These are phyloP conservation scores for Lampris megalopsis DNA, from an alignment of 2,113 vertebrate species.

Conservation along the genomic window DNA sequence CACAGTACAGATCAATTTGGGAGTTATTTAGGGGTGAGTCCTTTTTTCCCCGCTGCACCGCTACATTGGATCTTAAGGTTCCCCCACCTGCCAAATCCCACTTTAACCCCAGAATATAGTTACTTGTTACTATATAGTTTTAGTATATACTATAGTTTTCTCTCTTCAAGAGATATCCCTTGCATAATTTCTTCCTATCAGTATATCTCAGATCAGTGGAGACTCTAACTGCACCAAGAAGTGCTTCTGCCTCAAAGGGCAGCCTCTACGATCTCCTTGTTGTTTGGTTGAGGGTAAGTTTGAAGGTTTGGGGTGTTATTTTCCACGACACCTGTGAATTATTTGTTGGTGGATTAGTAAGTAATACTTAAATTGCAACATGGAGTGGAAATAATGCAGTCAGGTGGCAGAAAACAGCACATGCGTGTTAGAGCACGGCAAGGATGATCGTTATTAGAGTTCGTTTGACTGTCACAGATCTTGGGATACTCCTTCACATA, in stretches of 20 bases:
- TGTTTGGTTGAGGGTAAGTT: neutral
- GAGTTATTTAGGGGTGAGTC: too few species aligned
- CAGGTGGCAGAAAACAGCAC: neutral
- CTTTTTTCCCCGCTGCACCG: too few species aligned
- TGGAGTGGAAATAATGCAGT: neutral
- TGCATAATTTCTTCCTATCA: too few species aligned
- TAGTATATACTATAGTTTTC: too few species aligned
- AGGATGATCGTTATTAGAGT: too few species aligned
- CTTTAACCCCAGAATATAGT: too few species aligned
- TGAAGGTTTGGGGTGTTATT: slow-evolving; percentile 10
- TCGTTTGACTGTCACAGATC: too few species aligned
- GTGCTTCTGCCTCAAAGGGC: neutral
- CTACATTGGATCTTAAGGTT: neutral
- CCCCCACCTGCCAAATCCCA: slow-evolving; percentile 1
- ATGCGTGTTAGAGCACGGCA: neutral
- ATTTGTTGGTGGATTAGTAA: neutral
- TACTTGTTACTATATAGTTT: too few species aligned
- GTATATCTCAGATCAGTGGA: too few species aligned
- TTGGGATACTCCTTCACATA: too few species aligned
- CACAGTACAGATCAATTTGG: too few species aligned
- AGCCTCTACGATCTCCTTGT: neutral
- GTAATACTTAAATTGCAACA: neutral
- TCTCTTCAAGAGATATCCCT: too few species aligned
- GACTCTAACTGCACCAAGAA: slow-evolving; percentile 18
- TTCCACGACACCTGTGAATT: slow-evolving; percentile 1